Evolutionary conservation across 2,888 invertebrate genomes (phyloP).

Genomic region (Andrena dorsata): DNA sequence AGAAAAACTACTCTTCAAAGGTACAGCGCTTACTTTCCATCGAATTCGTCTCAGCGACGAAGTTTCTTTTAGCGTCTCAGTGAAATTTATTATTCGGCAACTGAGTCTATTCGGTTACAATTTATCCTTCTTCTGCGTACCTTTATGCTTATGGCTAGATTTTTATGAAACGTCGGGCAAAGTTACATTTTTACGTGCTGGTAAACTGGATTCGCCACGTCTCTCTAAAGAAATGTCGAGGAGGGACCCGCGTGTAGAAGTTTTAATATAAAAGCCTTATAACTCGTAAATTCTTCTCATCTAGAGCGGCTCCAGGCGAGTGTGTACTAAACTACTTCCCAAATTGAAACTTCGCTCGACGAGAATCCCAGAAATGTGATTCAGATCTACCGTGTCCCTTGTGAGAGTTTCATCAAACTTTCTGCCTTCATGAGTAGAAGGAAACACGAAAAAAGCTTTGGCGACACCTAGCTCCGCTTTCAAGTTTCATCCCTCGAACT

Average conservation of each 20-base stretch:
- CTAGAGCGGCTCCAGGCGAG: background rate
- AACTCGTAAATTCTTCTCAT: slow-evolving; percentile 17
- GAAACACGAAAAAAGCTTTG: background rate
- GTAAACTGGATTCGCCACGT: background rate
- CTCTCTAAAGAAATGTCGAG: background rate
- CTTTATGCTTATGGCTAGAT: background rate
- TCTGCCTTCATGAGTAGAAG: background rate
- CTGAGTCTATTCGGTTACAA: background rate
- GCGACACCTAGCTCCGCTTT: background rate
- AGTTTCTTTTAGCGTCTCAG: background rate
- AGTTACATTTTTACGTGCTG: background rate
- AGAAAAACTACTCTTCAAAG: background rate
- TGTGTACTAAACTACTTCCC: slow-evolving; percentile 4
- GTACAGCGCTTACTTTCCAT: too few species aligned
- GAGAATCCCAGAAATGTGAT: slow-evolving; percentile 11
- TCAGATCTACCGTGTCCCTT: background rate
- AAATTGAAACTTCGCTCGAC: slow-evolving; percentile 19
- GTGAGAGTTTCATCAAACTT: background rate
- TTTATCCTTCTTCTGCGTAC: background rate
- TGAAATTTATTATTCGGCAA: background rate
- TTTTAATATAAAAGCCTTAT: background rate
- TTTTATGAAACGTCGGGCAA: background rate
- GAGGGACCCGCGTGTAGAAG: background rate
- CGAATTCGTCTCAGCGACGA: too few species aligned
- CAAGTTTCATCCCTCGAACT: background rate